A percentile compares a stretch with the other conserved stretches of the same genome.
These are phyloP conservation scores for Nannoperca australis DNA, from an alignment of 2,797 vertebrate species.

Conservation along the genomic window DNA sequence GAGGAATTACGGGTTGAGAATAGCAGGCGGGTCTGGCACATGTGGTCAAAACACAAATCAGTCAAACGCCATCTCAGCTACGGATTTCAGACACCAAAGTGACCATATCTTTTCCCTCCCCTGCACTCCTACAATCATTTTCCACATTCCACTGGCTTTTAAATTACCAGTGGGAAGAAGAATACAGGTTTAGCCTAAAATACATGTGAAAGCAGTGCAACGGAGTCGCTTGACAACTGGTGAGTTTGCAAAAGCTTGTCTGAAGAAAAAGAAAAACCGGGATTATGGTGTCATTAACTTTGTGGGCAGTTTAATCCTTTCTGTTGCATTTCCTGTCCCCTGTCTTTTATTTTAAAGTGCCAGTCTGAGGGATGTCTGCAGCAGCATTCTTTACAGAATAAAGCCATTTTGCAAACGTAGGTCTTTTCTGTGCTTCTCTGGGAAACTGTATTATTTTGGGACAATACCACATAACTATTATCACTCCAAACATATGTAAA, in stretches of 20 bases:
- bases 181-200: slow-evolving; percentile 85
- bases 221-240: slow-evolving; percentile 53
- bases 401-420: too few species aligned
- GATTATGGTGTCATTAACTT: slow-evolving; percentile 63
- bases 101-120: slow-evolving; percentile 83
- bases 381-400: neutral
- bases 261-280: slow-evolving; percentile 33
- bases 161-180: slow-evolving; percentile 86
- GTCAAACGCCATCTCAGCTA: slow-evolving; percentile 76
- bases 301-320: slow-evolving; percentile 51
- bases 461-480: neutral
- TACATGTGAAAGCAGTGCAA: slow-evolving; percentile 71
- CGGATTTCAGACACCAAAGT: slow-evolving; percentile 80
- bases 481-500: neutral
- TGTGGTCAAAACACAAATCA: slow-evolving; percentile 84
- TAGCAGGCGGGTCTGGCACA: slow-evolving; percentile 78
- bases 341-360: slow-evolving; percentile 20
- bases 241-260: slow-evolving; percentile 47
- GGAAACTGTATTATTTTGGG: neutral
- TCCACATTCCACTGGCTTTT: slow-evolving; percentile 87
- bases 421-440: neutral
- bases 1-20: slow-evolving; percentile 82
- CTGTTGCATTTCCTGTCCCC: slow-evolving; percentile 51
- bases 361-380: neutral
- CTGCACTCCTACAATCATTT: slow-evolving; percentile 86